Base-by-base conservation (phyloP, 2,797 vertebrate genomes). In the Orientallactaga sibirica region DNA sequence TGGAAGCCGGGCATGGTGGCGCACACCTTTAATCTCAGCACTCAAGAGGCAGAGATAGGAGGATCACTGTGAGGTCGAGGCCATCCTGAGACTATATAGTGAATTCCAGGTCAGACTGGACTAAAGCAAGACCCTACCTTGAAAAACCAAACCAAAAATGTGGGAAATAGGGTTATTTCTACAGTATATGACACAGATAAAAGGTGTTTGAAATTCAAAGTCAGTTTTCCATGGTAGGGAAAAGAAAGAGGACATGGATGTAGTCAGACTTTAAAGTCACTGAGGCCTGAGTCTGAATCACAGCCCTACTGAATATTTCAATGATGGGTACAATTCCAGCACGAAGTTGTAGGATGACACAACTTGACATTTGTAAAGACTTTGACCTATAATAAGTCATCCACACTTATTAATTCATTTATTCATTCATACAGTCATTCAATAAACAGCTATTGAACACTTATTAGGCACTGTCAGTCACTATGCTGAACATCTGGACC, bases 401-500 rank as follows among this genome's bases (percentile, higher is more conserved):
- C 11, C 41, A 86, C 14, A 95, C 61, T 83, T 84, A 92, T 52
- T 83, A 75, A 19, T 58, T 81, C 58, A 89, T 82, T 85, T 64
- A 86, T 71, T 86, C n/a, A 86, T 71, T 86, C n/a, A 55, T 33
- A 24, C 43, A 68, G n/a, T 81, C n/a, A 92, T 74, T 68, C 77
- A 74, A 37, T 48, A 24, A 48, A 74, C 33, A 58, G 55, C 16
- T 15, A 58, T 15, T 58, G 55, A 58, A 58, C 4, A 90, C 33
- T 87, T 75, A 24, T 48, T 87, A 48, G 61, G 41, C 27, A 86
- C 8, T 71, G 24, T 7, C 20, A 90, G 24, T 94, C 82, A 25
- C 76, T 61, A 15, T 16, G 18, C 77, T 74, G 79, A 33, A 67
- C 77, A 66, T 20, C 33, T 10, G 37, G 27, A 81, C 68, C 66